Base-by-base conservation (phyloP, 2,888 invertebrate genomes). In the Chymomyza fuscimana region DNA sequence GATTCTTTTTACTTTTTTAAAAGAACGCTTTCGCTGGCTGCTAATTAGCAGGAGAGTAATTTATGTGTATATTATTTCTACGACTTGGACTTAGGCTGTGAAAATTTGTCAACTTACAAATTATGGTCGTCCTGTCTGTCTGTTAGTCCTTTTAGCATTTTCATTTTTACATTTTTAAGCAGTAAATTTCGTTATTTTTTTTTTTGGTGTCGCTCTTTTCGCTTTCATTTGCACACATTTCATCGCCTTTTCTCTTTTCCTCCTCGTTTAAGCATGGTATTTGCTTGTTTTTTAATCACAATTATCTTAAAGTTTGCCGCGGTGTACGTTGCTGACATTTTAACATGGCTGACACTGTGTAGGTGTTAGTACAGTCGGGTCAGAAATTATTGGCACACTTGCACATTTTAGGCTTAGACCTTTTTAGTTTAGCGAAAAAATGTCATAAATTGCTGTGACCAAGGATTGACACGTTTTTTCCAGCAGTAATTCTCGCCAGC, bases 1-100 rank as follows among this genome's bases (percentile, higher is more conserved):
- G 40, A 36, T 40, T 29, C 19, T n/a, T 36, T 40, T 40, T n/a
- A n/a, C 16, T 36, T 54, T 15, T 58, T 58, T 58, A 46, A 46
- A 46, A 12, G 12, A 46, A 46, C 29, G 58, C 58, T 25, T 25
- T 12, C 58, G 58, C 58, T 25, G 58, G 80, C 74, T 69, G 77
- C 74, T 83, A 84, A 84, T 87, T 84, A 87, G 83, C 73, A 63
- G 67, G 32, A 62, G 60, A 72, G 79, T 79, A 79, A 86, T 83
- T 87, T 83, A 83, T 86, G 80, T 85, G 3, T 46, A 78, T 83
- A 88, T 77, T 77, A 69, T 70, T 32, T 32, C 65, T 54, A 63
- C 60, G 65, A 73, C 74, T 73, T 65, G 71, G 63, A 61, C 65
- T 16, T 76, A 56, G 67, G 68, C 67, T 19, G 25, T 16, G 66